Conservation (phyloP, 2,888 invertebrate species). For the Cloeon dipterum region DNA sequence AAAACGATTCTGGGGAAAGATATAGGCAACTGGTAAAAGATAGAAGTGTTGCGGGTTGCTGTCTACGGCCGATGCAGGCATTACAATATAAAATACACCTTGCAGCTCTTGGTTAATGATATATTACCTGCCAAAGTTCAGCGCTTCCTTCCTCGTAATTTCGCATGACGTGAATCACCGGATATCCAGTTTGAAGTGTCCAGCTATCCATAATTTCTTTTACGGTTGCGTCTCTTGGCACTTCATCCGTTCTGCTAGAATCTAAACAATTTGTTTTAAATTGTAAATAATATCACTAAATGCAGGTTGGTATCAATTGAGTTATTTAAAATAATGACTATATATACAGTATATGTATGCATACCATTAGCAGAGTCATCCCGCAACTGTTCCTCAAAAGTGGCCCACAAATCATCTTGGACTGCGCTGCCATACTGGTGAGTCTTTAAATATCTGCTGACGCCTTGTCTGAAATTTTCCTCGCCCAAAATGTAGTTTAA, state of each 20-base stretch:
- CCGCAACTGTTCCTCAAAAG: slow-evolving; percentile 17
- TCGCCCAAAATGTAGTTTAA: slow-evolving; percentile 43
- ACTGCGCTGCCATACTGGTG: slow-evolving; percentile 18
- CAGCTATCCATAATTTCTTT: slow-evolving; percentile 20
- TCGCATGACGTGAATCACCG: slow-evolving; percentile 10
- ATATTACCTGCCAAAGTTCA: slow-evolving; percentile 12
- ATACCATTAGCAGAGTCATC: slow-evolving; percentile 8
- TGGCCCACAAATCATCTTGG: slow-evolving; percentile 22
- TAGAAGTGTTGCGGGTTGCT: too few relatives aligned
- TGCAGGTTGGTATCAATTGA: too few relatives aligned
- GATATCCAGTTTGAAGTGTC: slow-evolving; percentile 20
- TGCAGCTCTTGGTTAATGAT: too few relatives aligned
- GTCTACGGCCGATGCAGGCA: too few relatives aligned
- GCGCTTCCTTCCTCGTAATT: slow-evolving; percentile 10
- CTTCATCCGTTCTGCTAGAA: slow-evolving; percentile 3
- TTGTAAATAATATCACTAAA: too few relatives aligned
- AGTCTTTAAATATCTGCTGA: slow-evolving; percentile 24
- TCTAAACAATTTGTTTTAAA: too few relatives aligned
- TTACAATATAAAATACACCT: too few relatives aligned
- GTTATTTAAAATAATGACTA: too few relatives aligned
- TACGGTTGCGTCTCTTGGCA: slow-evolving; percentile 12
- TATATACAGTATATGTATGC: too few relatives aligned
- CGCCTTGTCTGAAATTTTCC: slow-evolving; percentile 25
- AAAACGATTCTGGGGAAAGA: background rate
- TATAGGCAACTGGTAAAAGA: too few relatives aligned